A percentile compares a stretch with the other conserved stretches of the same genome.
Conservation (phyloP, 1,140 invertebrate species). For the Archegozetes longisetosus region DNA sequence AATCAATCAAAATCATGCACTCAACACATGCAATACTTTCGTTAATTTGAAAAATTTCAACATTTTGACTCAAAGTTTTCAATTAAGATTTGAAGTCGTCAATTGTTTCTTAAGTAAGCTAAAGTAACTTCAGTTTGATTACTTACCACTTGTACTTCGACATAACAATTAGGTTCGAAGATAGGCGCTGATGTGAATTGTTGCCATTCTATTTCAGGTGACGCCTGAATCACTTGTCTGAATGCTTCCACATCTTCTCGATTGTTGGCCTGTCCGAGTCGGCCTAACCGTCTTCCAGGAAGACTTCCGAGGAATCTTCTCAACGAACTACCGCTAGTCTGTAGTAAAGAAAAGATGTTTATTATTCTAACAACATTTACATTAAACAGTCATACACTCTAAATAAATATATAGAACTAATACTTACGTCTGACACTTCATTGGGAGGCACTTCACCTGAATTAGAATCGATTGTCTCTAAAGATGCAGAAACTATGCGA, state of each 20-base stretch:
- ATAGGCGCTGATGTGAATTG: not conserved
- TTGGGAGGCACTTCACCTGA: not conserved
- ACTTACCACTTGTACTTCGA: constrained; percentile 3
- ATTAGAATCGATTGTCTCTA: not conserved
- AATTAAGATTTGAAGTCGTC: too few species aligned
- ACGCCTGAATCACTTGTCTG: not conserved
- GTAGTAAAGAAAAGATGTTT: too few species aligned
- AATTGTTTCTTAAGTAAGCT: not conserved
- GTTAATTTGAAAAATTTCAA: too few species aligned
- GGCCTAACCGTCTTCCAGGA: not conserved
- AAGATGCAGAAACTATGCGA: not conserved
- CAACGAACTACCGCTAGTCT: not conserved
- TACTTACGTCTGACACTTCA: not conserved
- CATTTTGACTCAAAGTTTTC: too few species aligned
- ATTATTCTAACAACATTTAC: not conserved
- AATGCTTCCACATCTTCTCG: not conserved
- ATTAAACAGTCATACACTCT: not conserved
- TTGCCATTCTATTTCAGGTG: not conserved
- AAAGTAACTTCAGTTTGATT: not conserved
- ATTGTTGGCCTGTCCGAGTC: not conserved
- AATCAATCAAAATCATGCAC: too few species aligned
- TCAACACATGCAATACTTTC: too few species aligned
- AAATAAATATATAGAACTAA: not conserved
- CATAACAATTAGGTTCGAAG: not conserved
- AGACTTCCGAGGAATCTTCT: not conserved